A percentile compares a stretch with the other conserved stretches of the same genome.
Conservation (phyloP, 2,797 vertebrate genomes). For the Coracias cyanogaster region DNA sequence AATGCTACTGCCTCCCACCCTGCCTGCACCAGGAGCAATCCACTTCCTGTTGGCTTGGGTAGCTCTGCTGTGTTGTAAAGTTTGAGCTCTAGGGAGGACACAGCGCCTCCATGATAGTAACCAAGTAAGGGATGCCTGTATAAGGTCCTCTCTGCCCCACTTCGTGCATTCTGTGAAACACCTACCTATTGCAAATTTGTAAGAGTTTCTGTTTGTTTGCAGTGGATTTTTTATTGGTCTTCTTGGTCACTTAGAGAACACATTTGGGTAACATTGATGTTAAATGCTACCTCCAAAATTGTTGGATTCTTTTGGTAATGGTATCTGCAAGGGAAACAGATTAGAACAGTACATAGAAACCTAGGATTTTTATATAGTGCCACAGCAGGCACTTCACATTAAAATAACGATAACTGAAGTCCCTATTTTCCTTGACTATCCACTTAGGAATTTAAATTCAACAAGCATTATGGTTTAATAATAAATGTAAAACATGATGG, state of each 20-base stretch:
- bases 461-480: not conserved
- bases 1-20: not conserved
- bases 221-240: not conserved
- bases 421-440: not conserved
- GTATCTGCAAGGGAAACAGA: not conserved
- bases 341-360: not conserved
- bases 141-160: not conserved
- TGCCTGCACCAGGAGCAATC: not conserved
- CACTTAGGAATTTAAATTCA: not conserved
- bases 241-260: not conserved
- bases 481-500: not conserved
- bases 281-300: not conserved
- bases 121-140: not conserved
- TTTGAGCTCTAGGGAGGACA: not conserved
- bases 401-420: not conserved
- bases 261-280: not conserved
- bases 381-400: not conserved
- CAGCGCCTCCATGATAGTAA: not conserved
- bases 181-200: not conserved
- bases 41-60: not conserved
- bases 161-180: not conserved
- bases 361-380: not conserved
- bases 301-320: not conserved
- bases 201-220: not conserved
- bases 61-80: not conserved